Base-by-base conservation (phyloP, 1,140 invertebrate species). In the Dufourea novaeangliae region DNA sequence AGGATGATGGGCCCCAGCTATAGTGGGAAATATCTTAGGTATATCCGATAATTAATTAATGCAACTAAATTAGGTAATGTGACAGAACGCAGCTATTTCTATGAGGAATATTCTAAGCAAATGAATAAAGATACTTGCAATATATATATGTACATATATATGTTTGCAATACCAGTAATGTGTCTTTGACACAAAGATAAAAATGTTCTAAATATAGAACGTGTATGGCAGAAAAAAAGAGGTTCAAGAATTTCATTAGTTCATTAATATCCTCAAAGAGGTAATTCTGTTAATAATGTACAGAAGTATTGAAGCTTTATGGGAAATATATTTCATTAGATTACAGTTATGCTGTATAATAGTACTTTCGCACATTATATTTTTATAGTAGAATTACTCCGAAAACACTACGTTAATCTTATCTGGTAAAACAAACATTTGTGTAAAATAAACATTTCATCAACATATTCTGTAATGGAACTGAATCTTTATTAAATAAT, bases 311-410 rank as follows among this genome's bases (percentile, higher is more conserved):
- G n/a, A 50, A 44, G 41, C 63, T 77, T 77, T 27, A 3, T 6
- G 27, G 34, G 20, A 8, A 50, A 56, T 77, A 61, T 25, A 70
- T 70, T 66, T 82, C 67, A 59, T 12, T 75, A 41, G 56, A n/a
- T 11, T 59, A 69, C 59, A 37, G 32, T 22, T 61, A 69, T 59
- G 11, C 34, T 69, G 41, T 76, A 76, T 59, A 75, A 71, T 29
- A 78, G 78, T 78, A 80, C 64, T 85, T 79, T 59, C 64, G 37
- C 52, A 86, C 63, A 25, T 62, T 86, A 87, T 88, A 87, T 87
- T 88, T 86, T 88, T 88, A 69, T 86, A 88, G 69, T 72, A 64
- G 22, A 34, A 64, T 56, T 56, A 50, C 29, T 79, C 27, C 50
- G 12, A 66, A 6, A 64, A 72, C 29, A 64, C 37, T 37, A 37